These are phyloP conservation scores for Lordiphosa andalusiaca DNA, from an alignment of 2,888 invertebrate species.

Conservation along the genomic window DNA sequence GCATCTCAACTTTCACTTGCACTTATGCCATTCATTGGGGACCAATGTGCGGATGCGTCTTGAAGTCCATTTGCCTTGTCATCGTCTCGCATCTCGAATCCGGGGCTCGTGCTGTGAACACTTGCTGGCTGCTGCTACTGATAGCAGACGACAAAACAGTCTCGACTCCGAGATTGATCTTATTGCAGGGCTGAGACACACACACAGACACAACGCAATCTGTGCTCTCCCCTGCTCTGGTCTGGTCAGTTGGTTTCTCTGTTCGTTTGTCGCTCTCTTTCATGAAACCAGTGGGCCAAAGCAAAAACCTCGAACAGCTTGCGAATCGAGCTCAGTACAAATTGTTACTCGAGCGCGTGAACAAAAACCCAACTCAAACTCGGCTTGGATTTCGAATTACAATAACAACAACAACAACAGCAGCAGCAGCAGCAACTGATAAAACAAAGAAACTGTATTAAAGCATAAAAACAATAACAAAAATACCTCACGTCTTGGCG, in stretches of 20 bases:
- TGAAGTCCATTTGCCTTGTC: constrained; percentile 20
- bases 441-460: constrained; percentile 26
- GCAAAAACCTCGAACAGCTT: constrained; percentile 49
- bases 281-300: constrained; percentile 15
- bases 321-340: constrained; percentile 50
- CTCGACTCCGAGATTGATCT: constrained; percentile 45
- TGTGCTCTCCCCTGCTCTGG: constrained; percentile 3
- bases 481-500: constrained; percentile 48
- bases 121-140: constrained; percentile 20
- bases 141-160: constrained; percentile 32
- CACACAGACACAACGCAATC: not conserved
- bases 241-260: constrained; percentile 1
- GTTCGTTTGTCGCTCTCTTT: constrained; percentile 3
- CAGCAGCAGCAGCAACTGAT: constrained; percentile 29
- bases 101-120: constrained; percentile 21
- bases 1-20: too few species aligned
- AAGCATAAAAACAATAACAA: constrained; percentile 33
- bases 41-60: constrained; percentile 22
- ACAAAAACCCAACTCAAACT: constrained; percentile 26
- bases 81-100: constrained; percentile 8
- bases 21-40: not conserved
- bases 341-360: constrained; percentile 58
- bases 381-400: constrained; percentile 40
- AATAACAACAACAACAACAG: constrained; percentile 10
- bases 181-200: constrained; percentile 45